A percentile compares a stretch with the other conserved stretches of the same genome.
Conservation (phyloP, 2,888 invertebrate genomes). For the Gerris lacustris region DNA sequence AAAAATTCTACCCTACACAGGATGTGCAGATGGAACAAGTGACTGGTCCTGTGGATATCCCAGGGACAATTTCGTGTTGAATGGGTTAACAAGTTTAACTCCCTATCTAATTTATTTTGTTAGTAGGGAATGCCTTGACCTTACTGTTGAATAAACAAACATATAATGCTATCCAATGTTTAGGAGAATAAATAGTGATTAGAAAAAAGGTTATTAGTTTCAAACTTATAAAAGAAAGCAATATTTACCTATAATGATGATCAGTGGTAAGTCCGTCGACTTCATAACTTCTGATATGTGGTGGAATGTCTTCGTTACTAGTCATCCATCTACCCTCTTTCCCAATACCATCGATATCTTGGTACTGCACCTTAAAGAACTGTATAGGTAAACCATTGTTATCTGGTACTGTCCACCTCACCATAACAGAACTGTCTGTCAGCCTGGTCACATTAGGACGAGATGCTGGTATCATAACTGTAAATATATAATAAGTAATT, state of each 20-base stretch:
- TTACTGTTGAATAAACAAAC: not conserved
- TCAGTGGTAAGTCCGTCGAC: conserved; percentile 62
- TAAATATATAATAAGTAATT: conserved; percentile 31
- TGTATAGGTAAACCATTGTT: conserved; percentile 71
- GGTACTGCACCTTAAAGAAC: conserved; percentile 80
- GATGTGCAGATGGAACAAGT: too few species aligned
- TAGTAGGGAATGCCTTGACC: too few species aligned
- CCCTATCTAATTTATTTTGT: too few species aligned
- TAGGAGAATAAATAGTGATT: too few species aligned
- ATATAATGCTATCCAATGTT: too few species aligned
- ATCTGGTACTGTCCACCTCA: conserved; percentile 70
- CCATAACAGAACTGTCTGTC: conserved; percentile 82
- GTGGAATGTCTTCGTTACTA: conserved; percentile 65
- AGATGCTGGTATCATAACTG: conserved; percentile 72
- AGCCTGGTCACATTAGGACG: conserved; percentile 75
- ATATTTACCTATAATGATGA: conserved; percentile 51
- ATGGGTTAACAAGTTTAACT: too few species aligned
- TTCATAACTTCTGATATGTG: conserved; percentile 63
- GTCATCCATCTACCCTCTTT: conserved; percentile 44
- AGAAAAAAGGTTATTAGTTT: too few species aligned
- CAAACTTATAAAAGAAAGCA: too few species aligned
- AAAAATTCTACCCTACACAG: too few species aligned
- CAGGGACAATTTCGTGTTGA: too few species aligned
- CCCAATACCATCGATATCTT: conserved; percentile 41
- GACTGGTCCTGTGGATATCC: too few species aligned